Evolutionary conservation across 2,888 invertebrate species (phyloP).

Genomic region (Diaphora mendica): DNA sequence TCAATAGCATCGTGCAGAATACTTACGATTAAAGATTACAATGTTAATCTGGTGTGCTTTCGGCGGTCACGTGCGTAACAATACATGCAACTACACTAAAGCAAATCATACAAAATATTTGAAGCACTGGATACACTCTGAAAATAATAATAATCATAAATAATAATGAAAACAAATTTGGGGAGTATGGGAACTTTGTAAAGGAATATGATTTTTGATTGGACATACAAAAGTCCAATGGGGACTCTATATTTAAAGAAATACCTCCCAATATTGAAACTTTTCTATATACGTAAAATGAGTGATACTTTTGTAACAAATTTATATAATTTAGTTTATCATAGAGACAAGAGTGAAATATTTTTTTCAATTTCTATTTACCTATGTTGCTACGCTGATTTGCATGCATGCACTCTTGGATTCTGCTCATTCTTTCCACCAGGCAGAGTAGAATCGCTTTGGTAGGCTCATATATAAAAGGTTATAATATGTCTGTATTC

Average conservation of each 20-base stretch:
- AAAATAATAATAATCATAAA: conserved; percentile 64
- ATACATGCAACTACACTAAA: conserved; percentile 82
- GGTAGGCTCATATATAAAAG: too few relatives aligned
- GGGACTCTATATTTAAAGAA: too few relatives aligned
- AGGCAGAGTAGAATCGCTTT: too few relatives aligned
- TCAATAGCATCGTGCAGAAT: conserved; percentile 42
- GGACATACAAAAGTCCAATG: background rate
- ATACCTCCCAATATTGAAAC: too few relatives aligned
- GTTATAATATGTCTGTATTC: background rate
- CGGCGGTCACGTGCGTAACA: conserved; percentile 61
- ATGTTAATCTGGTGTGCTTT: conserved; percentile 64
- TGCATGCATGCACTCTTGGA: too few relatives aligned
- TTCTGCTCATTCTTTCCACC: too few relatives aligned
- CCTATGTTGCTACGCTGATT: too few relatives aligned
- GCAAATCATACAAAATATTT: conserved; percentile 74
- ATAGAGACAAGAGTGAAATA: too few relatives aligned
- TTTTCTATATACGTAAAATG: too few relatives aligned
- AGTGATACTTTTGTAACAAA: too few relatives aligned
- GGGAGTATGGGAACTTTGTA: background rate
- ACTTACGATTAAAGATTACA: conserved; percentile 68
- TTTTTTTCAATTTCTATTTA: too few relatives aligned
- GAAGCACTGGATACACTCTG: conserved; percentile 74
- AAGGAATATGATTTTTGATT: background rate
- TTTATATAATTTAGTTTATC: too few relatives aligned
- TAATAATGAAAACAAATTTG: background rate